phyloP scores from a whole-genome alignment of 2,888 invertebrate genomes.

The Cantharis nigra region DNA sequence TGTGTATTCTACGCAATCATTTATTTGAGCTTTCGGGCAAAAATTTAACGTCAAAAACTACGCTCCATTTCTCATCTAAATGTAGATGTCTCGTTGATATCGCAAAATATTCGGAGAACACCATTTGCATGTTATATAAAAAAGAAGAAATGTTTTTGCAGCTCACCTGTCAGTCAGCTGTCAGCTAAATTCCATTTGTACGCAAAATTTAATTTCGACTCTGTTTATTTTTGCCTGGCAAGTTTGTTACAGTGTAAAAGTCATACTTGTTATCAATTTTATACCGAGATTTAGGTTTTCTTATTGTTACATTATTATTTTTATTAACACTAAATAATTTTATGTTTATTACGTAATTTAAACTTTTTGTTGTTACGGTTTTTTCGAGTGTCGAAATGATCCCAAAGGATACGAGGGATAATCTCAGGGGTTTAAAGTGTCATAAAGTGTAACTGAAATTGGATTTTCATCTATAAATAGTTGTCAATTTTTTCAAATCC shows the following conservation, averaged over 20 bases:
- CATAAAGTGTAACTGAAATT: not conserved
- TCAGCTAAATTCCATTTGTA: slow-evolving; percentile 1
- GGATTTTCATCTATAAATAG: not conserved
- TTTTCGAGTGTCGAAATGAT: not conserved
- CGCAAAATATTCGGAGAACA: slow-evolving; percentile 14
- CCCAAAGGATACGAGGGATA: not conserved
- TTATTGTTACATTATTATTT: not conserved
- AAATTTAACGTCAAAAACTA: slow-evolving; percentile 14
- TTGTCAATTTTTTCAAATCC: not conserved
- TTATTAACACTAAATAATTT: not conserved
- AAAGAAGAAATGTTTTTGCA: slow-evolving; percentile 15
- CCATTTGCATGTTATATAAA: slow-evolving; percentile 23
- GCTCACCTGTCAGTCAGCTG: slow-evolving; percentile 16
- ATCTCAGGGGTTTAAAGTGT: slow-evolving; percentile 1
- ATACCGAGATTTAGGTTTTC: not conserved
- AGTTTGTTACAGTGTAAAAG: not conserved
- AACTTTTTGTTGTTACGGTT: not conserved
- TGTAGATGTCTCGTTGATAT: slow-evolving; percentile 22
- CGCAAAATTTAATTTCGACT: slow-evolving; percentile 10
- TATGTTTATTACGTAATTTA: not conserved
- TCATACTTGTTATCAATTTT: not conserved
- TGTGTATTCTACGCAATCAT: slow-evolving; percentile 11
- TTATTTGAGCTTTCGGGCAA: slow-evolving; percentile 20
- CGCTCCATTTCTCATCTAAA: slow-evolving; percentile 20
- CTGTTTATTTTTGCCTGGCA: not conserved